phyloP scores from a whole-genome alignment of 2,113 vertebrate genomes.

The Oreocharis arfaki region DNA sequence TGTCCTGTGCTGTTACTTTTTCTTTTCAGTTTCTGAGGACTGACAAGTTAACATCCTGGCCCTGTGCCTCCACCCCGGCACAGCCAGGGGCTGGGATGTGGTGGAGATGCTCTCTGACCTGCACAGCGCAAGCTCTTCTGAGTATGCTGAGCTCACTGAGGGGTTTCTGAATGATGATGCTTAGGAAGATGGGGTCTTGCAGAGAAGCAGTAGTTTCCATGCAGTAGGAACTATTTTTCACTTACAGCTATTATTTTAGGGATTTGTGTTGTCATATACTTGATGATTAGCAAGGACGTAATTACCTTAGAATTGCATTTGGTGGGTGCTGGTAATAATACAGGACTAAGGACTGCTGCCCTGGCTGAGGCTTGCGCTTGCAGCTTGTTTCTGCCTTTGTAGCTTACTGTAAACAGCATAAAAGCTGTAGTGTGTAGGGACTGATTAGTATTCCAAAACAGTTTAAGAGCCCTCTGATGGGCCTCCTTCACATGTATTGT shows the following conservation, averaged over 20 bases:
- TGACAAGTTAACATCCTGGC: background rate
- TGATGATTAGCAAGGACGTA: background rate
- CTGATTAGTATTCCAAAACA: slow-evolving; percentile 49
- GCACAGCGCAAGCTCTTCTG: background rate
- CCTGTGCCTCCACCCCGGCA: background rate
- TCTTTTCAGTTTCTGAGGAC: background rate
- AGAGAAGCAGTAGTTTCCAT: background rate
- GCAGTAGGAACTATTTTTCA: background rate
- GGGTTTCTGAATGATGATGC: background rate
- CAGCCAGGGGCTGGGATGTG: background rate
- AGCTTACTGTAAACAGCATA: slow-evolving; percentile 30
- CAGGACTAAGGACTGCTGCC: background rate
- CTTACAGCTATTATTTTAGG: background rate
- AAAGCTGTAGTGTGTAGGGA: slow-evolving; percentile 34
- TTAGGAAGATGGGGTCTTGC: background rate
- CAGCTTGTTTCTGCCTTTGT: slow-evolving; percentile 24
- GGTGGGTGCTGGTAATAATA: background rate
- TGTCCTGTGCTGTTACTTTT: background rate
- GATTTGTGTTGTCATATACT: background rate
- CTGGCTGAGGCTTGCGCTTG: background rate
- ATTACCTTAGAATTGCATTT: background rate
- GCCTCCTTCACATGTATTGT: slow-evolving; percentile 34
- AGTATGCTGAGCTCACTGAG: fast-evolving
- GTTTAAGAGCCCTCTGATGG: slow-evolving; percentile 9
- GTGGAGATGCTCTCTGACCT: background rate